phyloP scores from a whole-genome alignment of 2,113 vertebrate species.

The Oncorhynchus gorbuscha region DNA sequence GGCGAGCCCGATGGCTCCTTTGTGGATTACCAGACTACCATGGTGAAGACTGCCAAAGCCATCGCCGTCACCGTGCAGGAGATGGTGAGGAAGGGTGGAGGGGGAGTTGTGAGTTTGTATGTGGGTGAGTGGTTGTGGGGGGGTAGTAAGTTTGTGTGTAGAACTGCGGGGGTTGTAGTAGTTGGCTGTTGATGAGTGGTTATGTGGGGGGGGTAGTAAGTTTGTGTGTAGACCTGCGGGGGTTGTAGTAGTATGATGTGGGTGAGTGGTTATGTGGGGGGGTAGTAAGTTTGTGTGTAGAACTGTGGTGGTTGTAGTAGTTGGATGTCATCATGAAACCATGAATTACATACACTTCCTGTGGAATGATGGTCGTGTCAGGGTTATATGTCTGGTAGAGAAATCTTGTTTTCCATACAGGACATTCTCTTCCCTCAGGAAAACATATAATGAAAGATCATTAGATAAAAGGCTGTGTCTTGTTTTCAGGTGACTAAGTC shows the following conservation, averaged over 20 bases:
- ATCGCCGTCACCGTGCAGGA: conserved; percentile 97
- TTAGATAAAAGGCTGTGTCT: not conserved
- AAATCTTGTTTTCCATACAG: no score
- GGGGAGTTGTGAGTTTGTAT: not conserved
- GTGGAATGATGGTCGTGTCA: no score
- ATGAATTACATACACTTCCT: no score
- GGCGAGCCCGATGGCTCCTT: conserved; percentile 92
- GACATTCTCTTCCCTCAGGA: no score
- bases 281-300: no score
- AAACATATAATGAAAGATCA: not conserved
- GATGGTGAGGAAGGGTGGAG: conserved; percentile 78
- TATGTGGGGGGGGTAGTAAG: not conserved
- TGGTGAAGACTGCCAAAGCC: conserved; percentile 97
- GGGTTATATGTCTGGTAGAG: no score
- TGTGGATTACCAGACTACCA: conserved; percentile 98
- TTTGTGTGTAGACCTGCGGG: not conserved
- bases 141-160: not conserved
- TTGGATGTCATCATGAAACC: no score
- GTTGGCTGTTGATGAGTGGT: not conserved
- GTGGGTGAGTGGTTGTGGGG: not conserved
- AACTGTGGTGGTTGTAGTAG: no score
- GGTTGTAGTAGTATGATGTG: not conserved
- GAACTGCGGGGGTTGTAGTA: not conserved
- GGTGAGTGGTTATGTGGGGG: not conserved
- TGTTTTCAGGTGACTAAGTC: conserved; percentile 89